Base-by-base conservation (phyloP, 2,113 vertebrate genomes). In the Plestiodon gilberti region DNA sequence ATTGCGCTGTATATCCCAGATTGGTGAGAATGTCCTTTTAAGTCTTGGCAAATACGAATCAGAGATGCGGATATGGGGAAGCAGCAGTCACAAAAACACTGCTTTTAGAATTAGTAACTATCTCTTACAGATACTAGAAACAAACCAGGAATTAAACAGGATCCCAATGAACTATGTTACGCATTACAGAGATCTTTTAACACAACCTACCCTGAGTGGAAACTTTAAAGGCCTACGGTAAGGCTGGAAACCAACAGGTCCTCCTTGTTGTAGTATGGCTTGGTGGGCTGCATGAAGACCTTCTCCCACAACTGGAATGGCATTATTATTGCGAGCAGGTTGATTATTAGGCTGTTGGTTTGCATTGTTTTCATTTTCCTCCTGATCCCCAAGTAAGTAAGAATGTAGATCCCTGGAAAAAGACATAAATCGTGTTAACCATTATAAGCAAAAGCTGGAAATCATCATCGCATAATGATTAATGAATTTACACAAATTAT, bases 211-310 rank as follows among this genome's bases (percentile, higher is more conserved):
- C 97, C 99, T 98, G 93, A 99, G 97, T 0, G 98, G 98, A 93
- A 99, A 99, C 89, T 98, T 96, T 86, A 98, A 95, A 87, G 99
- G 99, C 90, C 98, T 97, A 48, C 97, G 98, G 93, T 99, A 99
- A 84, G 99, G 99, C 95, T 99, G 99, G 94, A 99, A 99, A 90
- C 99, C 99, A 33, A 99, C 98, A 59, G 99, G 99, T 6, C 98
- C 99, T 59, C 99, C 99, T 91, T 99, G 99, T 80, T 99, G 99
- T 78, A 99, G 96, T 91, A 99, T 99, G 96, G 99, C 99, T 96
- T 99, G 99, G 92, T 99, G 99, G 67, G 98, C 99, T 8, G 99
- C 99, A 52, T 99, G 98, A 80, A 99, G 96, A 67, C 99, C 99
- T 93, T 99, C 99, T 0, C 98, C 99, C 77, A 98, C 98, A 61